A percentile compares a stretch with the other conserved stretches of the same genome.
These are phyloP conservation scores for Actenoides lindsayi DNA, from an alignment of 2,113 vertebrate genomes.

Conservation along the genomic window DNA sequence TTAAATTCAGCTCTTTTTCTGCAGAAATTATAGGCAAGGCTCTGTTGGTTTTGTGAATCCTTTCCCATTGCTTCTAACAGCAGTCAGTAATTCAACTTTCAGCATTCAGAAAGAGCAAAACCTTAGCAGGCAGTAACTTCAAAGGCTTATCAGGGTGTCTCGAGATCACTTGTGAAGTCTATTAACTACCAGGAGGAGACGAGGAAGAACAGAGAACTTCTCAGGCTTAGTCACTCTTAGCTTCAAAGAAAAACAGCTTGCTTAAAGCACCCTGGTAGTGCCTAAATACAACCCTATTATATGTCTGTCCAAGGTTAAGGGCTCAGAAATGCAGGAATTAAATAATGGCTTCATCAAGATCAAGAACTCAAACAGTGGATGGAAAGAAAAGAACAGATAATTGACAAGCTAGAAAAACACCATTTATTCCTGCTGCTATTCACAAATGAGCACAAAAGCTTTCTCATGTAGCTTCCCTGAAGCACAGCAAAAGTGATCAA, in stretches of 20 bases:
- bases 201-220: constrained; percentile 9
- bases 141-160: background rate
- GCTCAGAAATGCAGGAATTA: background rate
- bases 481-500: background rate
- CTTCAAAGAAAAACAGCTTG: constrained; percentile 36
- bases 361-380: background rate
- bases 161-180: background rate
- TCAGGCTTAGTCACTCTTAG: background rate
- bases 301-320: background rate
- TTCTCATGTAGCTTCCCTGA: background rate
- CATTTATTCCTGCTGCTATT: background rate
- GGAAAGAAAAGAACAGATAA: constrained; percentile 19
- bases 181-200: constrained; percentile 9
- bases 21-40: constrained; percentile 16
- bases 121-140: background rate
- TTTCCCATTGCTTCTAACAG: background rate
- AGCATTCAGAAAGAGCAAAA: constrained; percentile 3
- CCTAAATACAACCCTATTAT: background rate
- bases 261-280: background rate
- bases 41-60: background rate
- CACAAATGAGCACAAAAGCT: background rate
- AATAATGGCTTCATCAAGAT: constrained; percentile 8
- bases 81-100: background rate
- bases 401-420: background rate
- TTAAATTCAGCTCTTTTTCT: constrained; percentile 8